Evolutionary conservation across 2,888 invertebrate genomes (phyloP).

Genomic region (Drosophila bunnanda): DNA sequence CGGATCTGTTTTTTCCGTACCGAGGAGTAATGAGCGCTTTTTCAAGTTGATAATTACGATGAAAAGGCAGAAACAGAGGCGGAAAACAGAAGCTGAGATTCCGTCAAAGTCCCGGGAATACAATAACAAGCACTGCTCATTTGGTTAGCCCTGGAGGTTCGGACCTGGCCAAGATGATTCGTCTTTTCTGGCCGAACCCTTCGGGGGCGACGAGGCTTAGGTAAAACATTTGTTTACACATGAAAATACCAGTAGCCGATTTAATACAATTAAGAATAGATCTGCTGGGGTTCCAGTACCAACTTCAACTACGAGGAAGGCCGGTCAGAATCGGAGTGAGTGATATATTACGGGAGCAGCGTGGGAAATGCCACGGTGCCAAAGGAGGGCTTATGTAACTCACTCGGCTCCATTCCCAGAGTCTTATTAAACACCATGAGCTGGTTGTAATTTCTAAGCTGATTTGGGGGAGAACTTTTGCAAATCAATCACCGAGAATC

Average conservation of each 20-base stretch:
- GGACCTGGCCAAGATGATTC: conserved; percentile 54
- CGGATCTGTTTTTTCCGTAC: conserved; percentile 12
- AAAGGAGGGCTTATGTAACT: conserved; percentile 61
- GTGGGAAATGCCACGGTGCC: conserved; percentile 57
- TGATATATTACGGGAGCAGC: conserved; percentile 64
- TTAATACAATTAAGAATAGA: conserved; percentile 61
- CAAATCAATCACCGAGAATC: conserved; percentile 39
- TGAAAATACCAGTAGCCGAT: conserved; percentile 77
- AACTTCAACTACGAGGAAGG: conserved; percentile 1
- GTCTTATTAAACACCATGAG: conserved; percentile 68
- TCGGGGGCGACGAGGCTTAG: conserved; percentile 57
- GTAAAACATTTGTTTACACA: conserved; percentile 75
- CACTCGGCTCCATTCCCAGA: conserved; percentile 40
- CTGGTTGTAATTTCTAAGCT: conserved; percentile 73
- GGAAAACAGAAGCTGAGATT: conserved; percentile 38
- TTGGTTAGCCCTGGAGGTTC: conserved; percentile 57
- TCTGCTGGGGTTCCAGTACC: conserved; percentile 15
- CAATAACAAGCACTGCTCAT: conserved; percentile 56
- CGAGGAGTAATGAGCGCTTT: conserved; percentile 67
- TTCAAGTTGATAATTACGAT: conserved; percentile 78
- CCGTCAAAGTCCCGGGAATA: conserved; percentile 14
- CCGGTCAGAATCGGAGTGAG: conserved; percentile 22
- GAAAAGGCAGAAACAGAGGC: conserved; percentile 61
- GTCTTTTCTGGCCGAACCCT: conserved; percentile 40
- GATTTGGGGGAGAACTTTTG: conserved; percentile 47